These are phyloP conservation scores for Apeltes quadracus DNA, from an alignment of 2,113 vertebrate species.

Conservation along the genomic window DNA sequence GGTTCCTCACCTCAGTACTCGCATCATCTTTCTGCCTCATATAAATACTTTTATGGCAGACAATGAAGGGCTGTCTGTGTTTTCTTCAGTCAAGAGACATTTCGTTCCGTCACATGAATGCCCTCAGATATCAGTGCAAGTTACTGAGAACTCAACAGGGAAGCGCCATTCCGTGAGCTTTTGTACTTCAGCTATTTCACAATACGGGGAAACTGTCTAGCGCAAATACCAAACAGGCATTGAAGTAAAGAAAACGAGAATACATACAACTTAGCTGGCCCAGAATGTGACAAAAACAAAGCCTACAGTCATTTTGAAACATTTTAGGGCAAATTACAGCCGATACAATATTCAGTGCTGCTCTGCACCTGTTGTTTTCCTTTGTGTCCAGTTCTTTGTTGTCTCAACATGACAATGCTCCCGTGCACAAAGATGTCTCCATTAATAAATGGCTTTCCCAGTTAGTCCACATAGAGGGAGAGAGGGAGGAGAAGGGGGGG, in stretches of 20 bases:
- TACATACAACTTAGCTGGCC: not conserved
- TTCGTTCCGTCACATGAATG: not conserved
- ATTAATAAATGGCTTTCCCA: not conserved
- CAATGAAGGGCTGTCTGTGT: not conserved
- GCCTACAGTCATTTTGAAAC: not conserved
- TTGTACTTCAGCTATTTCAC: not conserved
- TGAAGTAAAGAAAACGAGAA: not conserved
- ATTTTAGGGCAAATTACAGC: not conserved
- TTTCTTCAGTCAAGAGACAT: not conserved
- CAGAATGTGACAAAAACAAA: not conserved
- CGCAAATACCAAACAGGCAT: not conserved
- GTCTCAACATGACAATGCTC: not conserved
- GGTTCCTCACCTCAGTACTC: not conserved
- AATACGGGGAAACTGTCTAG: not conserved
- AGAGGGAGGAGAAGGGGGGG: not conserved
- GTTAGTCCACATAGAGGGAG: not conserved
- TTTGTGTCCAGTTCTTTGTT: not conserved
- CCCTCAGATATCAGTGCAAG: not conserved
- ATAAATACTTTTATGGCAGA: not conserved
- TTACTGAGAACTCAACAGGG: not conserved
- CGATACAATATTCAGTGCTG: not conserved
- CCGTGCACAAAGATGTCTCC: not conserved
- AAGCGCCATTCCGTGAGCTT: not conserved
- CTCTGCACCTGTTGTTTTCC: not conserved
- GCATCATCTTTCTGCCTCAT: not conserved